Evolutionary conservation across 2,888 invertebrate species (phyloP), one percentile per base, ranked within the genome.

Genomic region (Synergus itoensis): DNA sequence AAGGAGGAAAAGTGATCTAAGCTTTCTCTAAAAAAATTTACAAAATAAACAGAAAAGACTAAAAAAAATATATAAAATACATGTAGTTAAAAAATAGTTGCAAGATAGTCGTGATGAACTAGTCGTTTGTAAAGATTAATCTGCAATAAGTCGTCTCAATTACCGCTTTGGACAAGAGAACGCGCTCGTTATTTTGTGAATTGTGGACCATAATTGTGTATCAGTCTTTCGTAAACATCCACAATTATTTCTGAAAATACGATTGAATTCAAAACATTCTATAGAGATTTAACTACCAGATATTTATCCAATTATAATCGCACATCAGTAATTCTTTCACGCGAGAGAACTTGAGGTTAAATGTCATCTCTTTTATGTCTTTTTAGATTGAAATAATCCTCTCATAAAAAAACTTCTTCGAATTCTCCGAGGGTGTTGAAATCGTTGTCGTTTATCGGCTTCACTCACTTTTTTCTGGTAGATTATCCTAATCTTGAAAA

Each of bases 141-240:
- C 9, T n/a, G 53, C 5, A 40, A 53, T 57, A 73, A 73, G 40
- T 73, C 40, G 73, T 53, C 36, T 40, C 40, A 16, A 53, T 73
- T 73, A 73, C 11, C 7, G 40, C 40, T 73, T 57, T 9, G 53
- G 40, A 69, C 53, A 57, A 53, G 73, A 73, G 36, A 73, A 73
- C 40, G 53, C 36, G 53, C 53, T 53, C 36, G 53, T 73, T 57
- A 73, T 73, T 73, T 53, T 36, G 40, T 73, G 53, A 73, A 53
- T 73, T 73, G 40, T 53, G 40, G 53, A 53, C 53, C 73, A 73
- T 57, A 73, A 73, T 73, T 53, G 73, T 18, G 40, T 53, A 73
- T 73, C 53, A 57, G 40, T 53, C 53, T 57, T 40, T 65, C 40
- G 28, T 62, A 62, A 57, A 62, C 21, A 60, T 62, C 18, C 12